Base-by-base conservation (phyloP, 2,797 vertebrate species). In the Varecia variegata region DNA sequence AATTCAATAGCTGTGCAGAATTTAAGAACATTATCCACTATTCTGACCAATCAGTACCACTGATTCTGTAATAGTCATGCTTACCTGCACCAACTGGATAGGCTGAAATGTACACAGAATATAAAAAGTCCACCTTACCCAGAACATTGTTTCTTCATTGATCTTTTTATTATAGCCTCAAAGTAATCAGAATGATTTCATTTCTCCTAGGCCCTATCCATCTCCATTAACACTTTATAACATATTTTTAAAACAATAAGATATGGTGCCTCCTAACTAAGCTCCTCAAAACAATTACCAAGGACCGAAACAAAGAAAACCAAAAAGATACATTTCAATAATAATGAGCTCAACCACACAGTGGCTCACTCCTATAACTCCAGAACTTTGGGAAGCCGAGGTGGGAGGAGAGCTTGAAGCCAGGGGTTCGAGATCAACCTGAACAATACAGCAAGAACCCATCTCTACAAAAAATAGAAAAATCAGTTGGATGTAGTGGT, bases 251-350 rank as follows among this genome's bases (percentile, higher is more conserved):
- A 79, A 79, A 52, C 32, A 79, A 27, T 35, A 11, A 35, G 30
- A 65, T 35, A 38, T 45, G 52, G 25, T 50, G 20, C 54, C 54
- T 88, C 50, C 60, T 85, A 67, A 54, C 45, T 65, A 88, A 76
- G 32, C 15, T 52, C 38, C 43, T 58, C 45, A 70, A 40, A 67
- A 65, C 54, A 83, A 62, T 81, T 70, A 80, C 5, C 47, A 56
- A 83, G 21, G 8, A 71, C 74, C 18, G 38, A 88, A 90, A 74
- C n/a, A 94, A 90, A 67, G 25, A 47, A 47, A 90, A 83, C 2
- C 27, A 73, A 93, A 1, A 68, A 84, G n/a, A 82, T 58, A 89
- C 79, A 54, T 45, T 45, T 87, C 47, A 92, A 93, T 92, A 96
- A 43, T 62, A 89, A 89, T 80, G 12, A 83, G 38, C 18, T 65